These are phyloP conservation scores for Blastomussa wellsi DNA, from an alignment of 92 coral and sea anemone genomes.

Conservation along the genomic window DNA sequence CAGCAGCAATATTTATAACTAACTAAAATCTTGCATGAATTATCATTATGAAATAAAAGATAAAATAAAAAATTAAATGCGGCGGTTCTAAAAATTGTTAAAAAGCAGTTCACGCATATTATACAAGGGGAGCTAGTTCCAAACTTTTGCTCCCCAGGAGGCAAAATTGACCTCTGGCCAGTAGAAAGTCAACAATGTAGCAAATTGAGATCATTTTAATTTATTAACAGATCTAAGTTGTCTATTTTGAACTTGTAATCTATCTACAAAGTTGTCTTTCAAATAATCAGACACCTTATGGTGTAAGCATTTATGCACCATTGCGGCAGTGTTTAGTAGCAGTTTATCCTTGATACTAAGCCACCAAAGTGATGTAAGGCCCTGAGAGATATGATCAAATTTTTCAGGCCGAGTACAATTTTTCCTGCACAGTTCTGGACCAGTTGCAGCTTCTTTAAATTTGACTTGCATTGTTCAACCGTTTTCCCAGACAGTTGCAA, in stretches of 20 bases:
- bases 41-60: too few species aligned
- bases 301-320: conserved; percentile 39
- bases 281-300: conserved; percentile 5
- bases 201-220: too few species aligned
- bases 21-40: too few species aligned
- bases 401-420: neutral
- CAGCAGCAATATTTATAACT: too few species aligned
- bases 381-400: conserved; percentile 35
- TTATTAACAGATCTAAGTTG: too few species aligned
- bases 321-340: conserved; percentile 12
- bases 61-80: too few species aligned
- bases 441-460: neutral
- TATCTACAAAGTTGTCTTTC: conserved; percentile 22
- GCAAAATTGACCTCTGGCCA: conserved; percentile 17
- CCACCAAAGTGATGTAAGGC: conserved; percentile 32
- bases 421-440: neutral
- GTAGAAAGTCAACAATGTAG: too few species aligned
- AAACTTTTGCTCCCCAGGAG: neutral
- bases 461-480: too few species aligned
- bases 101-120: too few species aligned
- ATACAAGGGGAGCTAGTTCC: neutral
- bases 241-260: too few species aligned
- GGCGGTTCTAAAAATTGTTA: too few species aligned
- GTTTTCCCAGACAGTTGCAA: too few species aligned
- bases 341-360: conserved; percentile 24